phyloP scores from a whole-genome alignment of 2,797 vertebrate species.

The Allobates femoralis region DNA sequence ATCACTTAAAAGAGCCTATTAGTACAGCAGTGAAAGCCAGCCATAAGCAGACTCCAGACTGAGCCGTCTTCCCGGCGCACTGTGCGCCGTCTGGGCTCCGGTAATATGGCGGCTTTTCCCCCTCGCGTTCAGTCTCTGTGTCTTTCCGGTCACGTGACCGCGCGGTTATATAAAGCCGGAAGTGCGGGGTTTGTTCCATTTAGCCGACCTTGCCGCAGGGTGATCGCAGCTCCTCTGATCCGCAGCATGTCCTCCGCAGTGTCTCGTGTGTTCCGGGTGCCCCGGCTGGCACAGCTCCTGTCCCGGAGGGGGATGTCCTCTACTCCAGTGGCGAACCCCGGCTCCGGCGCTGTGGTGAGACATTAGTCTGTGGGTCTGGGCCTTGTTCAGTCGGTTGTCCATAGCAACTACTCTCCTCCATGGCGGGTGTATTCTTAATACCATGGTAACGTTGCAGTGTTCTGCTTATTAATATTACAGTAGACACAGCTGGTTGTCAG shows the following conservation, averaged over 20 bases:
- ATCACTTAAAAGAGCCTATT: too few species aligned
- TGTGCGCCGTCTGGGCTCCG: not conserved
- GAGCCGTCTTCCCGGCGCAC: too few species aligned
- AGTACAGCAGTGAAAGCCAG: too few species aligned
- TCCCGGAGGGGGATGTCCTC: not conserved
- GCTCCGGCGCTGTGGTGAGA: not conserved
- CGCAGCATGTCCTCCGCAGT: slow-evolving; percentile 38
- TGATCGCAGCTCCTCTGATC: too few species aligned
- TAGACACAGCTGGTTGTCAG: too few species aligned
- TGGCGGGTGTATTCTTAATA: too few species aligned
- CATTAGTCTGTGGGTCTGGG: too few species aligned
- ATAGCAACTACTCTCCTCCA: too few species aligned
- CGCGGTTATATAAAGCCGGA: not conserved
- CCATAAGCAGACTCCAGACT: too few species aligned
- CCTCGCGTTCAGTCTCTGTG: not conserved
- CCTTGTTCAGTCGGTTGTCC: too few species aligned
- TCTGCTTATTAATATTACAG: too few species aligned
- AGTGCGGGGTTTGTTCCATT: not conserved
- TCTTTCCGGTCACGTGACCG: slow-evolving; percentile 17
- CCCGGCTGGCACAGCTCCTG: not conserved
- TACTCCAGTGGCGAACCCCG: not conserved
- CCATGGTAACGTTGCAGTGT: too few species aligned
- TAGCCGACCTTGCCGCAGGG: slow-evolving; percentile 29
- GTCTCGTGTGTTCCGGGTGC: slow-evolving; percentile 29
- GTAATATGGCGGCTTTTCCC: not conserved